Evolutionary conservation across 2,888 invertebrate genomes (phyloP).

Genomic region (Eupithecia dodoneata): DNA sequence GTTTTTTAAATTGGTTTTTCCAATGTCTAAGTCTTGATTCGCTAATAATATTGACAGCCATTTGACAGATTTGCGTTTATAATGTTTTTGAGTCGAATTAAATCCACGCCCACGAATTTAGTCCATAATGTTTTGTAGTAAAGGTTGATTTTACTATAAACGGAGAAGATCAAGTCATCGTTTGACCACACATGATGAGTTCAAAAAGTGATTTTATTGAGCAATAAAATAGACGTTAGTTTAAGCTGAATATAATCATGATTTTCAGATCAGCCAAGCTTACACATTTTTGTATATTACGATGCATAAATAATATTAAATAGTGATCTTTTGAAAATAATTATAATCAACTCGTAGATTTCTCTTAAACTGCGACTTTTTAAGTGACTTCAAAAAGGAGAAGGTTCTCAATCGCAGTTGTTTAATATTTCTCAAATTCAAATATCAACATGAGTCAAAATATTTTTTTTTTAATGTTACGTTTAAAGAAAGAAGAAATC

Average conservation of each 20-base stretch:
- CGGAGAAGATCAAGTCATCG: conserved; percentile 31
- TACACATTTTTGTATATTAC: conserved; percentile 9
- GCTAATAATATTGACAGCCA: conserved; percentile 26
- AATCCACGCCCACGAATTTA: conserved; percentile 17
- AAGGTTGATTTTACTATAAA: conserved; percentile 31
- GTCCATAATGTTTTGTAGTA: conserved; percentile 17
- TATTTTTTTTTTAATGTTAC: too few species aligned
- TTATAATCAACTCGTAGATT: background rate
- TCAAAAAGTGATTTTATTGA: conserved; percentile 46
- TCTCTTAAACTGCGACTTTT: background rate
- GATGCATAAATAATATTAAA: background rate
- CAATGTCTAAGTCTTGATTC: background rate
- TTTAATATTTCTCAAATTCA: background rate
- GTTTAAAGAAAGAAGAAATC: too few species aligned
- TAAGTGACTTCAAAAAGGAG: background rate
- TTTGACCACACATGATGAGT: conserved; percentile 58
- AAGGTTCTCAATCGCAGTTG: background rate
- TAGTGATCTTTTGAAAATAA: background rate
- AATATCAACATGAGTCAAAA: background rate
- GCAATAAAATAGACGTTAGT: conserved; percentile 32
- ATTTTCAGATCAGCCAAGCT: conserved; percentile 46
- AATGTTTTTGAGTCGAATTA: background rate
- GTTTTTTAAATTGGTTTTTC: background rate
- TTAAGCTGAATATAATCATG: conserved; percentile 41
- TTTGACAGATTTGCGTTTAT: conserved; percentile 25